phyloP scores from a whole-genome alignment of 2,888 invertebrate species.

The Eurytoma californica region DNA sequence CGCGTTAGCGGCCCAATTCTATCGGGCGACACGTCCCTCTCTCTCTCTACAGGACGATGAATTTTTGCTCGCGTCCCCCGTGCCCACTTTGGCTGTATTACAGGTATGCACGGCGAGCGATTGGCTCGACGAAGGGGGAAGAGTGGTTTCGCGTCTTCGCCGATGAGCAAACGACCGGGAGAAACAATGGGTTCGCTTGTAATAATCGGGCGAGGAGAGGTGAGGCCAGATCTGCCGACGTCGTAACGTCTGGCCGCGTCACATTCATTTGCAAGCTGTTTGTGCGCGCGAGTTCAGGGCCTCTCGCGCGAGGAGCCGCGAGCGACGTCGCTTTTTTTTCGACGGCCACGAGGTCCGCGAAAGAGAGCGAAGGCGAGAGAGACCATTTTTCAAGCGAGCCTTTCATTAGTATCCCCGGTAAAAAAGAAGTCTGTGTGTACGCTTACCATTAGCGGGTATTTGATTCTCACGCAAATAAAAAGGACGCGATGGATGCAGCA shows the following conservation, averaged over 20 bases:
- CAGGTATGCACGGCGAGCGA: no score
- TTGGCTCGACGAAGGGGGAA: no score
- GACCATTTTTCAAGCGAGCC: slow-evolving; percentile 36
- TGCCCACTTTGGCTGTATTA: no score
- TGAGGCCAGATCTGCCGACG: slow-evolving; percentile 15
- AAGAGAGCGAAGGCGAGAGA: slow-evolving; percentile 31
- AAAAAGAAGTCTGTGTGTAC: not conserved
- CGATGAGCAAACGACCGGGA: not conserved
- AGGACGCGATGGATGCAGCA: no score
- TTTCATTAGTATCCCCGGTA: slow-evolving; percentile 18
- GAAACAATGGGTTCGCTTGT: slow-evolving; percentile 1
- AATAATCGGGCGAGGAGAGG: slow-evolving; percentile 9
- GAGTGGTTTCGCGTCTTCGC: no score
- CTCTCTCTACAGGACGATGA: not conserved
- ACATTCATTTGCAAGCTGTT: slow-evolving; percentile 45
- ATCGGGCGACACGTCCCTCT: no score
- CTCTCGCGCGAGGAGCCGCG: slow-evolving; percentile 4
- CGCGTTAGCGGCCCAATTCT: no score
- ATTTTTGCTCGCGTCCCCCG: not conserved
- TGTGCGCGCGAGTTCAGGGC: slow-evolving; percentile 35
- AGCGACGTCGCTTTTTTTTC: slow-evolving; percentile 10
- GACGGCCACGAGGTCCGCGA: not conserved
- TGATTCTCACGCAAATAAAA: no score
- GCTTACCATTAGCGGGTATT: no score
- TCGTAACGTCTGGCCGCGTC: slow-evolving; percentile 40